Conservation (phyloP, 2,797 vertebrate genomes). For the Pantherophis vulpinus region DNA sequence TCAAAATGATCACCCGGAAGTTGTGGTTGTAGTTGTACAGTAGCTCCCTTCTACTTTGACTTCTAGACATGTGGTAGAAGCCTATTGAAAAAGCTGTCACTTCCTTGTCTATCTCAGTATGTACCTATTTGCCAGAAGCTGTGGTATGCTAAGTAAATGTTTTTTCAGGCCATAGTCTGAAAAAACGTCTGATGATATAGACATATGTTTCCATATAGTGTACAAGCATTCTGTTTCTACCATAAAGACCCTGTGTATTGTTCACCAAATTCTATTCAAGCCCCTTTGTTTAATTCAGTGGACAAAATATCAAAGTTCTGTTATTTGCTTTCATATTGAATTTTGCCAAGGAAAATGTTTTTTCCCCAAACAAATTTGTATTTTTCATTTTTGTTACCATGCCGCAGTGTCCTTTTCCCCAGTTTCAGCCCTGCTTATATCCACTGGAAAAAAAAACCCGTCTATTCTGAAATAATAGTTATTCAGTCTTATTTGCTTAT, state of each 20-base stretch:
- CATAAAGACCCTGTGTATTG: neutral
- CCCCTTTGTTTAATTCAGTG: conserved; percentile 39
- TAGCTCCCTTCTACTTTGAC: neutral
- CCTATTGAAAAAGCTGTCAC: neutral
- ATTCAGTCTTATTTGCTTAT: conserved; percentile 25
- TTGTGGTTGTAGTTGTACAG: neutral
- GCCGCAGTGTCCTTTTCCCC: neutral
- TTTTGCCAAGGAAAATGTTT: conserved; percentile 9
- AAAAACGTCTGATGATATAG: neutral
- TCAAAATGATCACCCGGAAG: neutral
- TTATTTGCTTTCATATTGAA: conserved; percentile 42
- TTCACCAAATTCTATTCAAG: neutral
- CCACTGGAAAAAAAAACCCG: conserved; percentile 4
- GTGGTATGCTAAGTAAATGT: neutral
- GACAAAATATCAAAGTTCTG: conserved; percentile 50
- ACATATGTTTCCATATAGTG: neutral
- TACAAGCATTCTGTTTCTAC: neutral
- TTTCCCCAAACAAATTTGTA: conserved; percentile 36
- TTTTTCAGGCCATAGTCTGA: neutral
- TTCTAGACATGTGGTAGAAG: neutral
- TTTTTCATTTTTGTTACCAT: conserved; percentile 40
- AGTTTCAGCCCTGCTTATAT: conserved; percentile 25
- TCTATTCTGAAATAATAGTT: conserved; percentile 38
- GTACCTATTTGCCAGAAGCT: neutral
- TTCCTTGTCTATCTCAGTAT: neutral